Conservation (phyloP, 2,113 vertebrate species). For the Camelus dromedarius region DNA sequence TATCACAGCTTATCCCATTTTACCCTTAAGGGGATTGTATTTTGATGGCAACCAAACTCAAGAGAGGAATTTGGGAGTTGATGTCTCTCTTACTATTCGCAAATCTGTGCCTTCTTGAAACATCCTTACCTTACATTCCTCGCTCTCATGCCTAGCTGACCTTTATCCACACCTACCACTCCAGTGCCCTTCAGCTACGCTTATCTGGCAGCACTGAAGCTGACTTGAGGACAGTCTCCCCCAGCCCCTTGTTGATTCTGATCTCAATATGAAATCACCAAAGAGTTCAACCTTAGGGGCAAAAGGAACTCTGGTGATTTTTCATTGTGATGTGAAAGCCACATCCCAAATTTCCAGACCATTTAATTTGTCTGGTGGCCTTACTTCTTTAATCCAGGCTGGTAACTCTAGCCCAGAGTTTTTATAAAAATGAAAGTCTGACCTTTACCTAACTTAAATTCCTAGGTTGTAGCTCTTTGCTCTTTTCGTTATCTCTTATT, state of each 20-base stretch:
- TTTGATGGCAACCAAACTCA: background rate
- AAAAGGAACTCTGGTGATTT: conserved; percentile 13
- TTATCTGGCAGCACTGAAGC: too few relatives aligned
- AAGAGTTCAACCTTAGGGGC: background rate
- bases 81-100: background rate
- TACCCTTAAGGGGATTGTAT: background rate
- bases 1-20: background rate
- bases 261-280: background rate
- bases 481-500: background rate
- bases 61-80: background rate
- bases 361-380: background rate
- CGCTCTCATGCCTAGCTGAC: background rate
- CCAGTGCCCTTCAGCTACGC: background rate
- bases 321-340: conserved; percentile 23
- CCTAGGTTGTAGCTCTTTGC: background rate
- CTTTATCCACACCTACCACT: background rate
- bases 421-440: background rate
- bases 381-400: conserved; percentile 10
- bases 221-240: background rate
- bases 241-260: background rate
- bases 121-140: background rate
- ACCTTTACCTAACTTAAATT: background rate
- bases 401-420: background rate
- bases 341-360: background rate
- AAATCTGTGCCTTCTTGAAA: background rate